Evolutionary conservation across 2,888 invertebrate species (phyloP), one percentile per base, ranked within the genome.

Genomic region (Gryllus longicercus): DNA sequence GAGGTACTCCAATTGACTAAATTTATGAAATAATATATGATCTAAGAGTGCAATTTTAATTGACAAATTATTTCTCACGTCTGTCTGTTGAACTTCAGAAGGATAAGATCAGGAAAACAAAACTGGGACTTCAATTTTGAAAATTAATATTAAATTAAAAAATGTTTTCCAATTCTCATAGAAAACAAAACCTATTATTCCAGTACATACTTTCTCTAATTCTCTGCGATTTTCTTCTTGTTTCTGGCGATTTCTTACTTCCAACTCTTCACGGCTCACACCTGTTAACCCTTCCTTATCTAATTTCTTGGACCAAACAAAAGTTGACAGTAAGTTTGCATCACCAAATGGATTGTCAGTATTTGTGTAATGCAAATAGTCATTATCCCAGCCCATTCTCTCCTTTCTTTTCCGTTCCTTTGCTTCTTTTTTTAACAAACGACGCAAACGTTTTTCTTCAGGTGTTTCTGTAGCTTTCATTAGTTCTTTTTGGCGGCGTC

Each of bases 331-430:
- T 74, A 99, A 90, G 84, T 97, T 96, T 0, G 96, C 95, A 89
- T 99, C 99, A 0, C 99, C 99, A 87, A 99, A 99, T 0, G 99
- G 99, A 88, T 99, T 99, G 87, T 99, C 98, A 79, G 95, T 95
- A 87, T 99, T 98, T 0, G 99, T 98, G 86, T 99, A 99, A 85
- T 97, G 96, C 82, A 97, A 91, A 86, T 97, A 97, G 87, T 98
- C 98, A 83, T 94, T 96, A 87, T 98, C 98, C 98, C 97, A 98
- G 11, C 98, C 98, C 97, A 98, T 97, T 83, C 96, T 90, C 86
- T 96, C 95, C 80, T 97, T 95, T 0, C 96, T 88, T 82, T 92
- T 92, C 2, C 95, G 90, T 86, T 97, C 97, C 85, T 98, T 98
- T 0, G 93, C 93, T 86, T 96, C 94, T 87, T 98, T 99, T 85